phyloP scores from a whole-genome alignment of 2,113 vertebrate species.

The Propithecus coquereli region DNA sequence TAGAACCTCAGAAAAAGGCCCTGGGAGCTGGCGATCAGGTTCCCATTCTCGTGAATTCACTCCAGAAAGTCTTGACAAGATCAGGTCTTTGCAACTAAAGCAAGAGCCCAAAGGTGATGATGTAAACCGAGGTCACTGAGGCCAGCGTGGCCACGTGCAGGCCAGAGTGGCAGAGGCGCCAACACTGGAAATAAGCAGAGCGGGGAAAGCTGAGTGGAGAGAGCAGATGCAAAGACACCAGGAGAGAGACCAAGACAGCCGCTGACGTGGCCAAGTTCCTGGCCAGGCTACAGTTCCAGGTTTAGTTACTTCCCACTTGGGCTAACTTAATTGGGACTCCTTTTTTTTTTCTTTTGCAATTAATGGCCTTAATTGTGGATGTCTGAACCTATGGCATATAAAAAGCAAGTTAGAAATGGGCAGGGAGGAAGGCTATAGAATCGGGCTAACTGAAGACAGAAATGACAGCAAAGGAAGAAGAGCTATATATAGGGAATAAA shows the following conservation, averaged over 20 bases:
- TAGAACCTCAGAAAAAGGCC: neutral
- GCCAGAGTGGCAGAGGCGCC: neutral
- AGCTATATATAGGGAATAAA: fast-evolving
- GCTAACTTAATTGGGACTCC: neutral
- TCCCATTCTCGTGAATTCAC: neutral
- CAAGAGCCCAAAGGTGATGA: neutral
- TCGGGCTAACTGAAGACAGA: neutral
- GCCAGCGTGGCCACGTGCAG: neutral
- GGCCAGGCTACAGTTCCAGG: neutral
- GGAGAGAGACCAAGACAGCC: neutral
- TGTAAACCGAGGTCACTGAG: neutral
- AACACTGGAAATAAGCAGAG: neutral
- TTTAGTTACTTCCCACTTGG: neutral
- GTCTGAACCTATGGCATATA: neutral
- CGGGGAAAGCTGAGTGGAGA: neutral
- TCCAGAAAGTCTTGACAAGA: neutral
- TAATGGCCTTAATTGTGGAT: neutral
- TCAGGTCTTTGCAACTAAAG: neutral
- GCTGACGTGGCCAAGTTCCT: neutral
- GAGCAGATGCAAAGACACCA: neutral
- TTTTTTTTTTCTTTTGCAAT: neutral
- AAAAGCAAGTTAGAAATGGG: neutral
- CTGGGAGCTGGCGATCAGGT: neutral
- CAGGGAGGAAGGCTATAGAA: neutral
- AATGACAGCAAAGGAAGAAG: neutral